A percentile compares a stretch with the other conserved stretches of the same genome.
Evolutionary conservation across 2,113 vertebrate genomes (phyloP).

Genomic region (Morphnarchus princeps): DNA sequence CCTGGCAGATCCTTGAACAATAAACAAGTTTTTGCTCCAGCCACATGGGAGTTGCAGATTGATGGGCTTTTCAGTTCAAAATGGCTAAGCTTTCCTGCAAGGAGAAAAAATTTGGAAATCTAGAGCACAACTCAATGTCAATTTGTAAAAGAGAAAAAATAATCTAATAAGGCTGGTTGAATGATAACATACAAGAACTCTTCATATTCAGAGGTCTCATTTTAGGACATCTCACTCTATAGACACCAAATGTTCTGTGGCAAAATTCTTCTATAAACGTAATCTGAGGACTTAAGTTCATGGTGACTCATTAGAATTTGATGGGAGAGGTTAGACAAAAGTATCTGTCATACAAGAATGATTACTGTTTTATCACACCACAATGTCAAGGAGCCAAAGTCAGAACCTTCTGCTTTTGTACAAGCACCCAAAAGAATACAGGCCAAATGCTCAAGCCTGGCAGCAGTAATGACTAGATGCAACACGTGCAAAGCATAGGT

Average conservation of each 20-base stretch:
- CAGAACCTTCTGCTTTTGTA: neutral
- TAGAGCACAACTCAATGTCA: neutral
- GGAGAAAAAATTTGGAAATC: neutral
- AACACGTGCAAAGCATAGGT: neutral
- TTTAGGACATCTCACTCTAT: neutral
- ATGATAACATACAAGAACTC: neutral
- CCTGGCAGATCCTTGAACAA: neutral
- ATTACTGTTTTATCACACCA: neutral
- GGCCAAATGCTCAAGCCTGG: neutral
- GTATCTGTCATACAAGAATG: neutral
- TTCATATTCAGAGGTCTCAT: neutral
- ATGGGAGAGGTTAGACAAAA: neutral
- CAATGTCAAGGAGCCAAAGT: neutral
- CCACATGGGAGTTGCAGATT: neutral
- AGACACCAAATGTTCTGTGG: neutral
- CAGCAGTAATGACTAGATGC: neutral
- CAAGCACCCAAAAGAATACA: neutral
- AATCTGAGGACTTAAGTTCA: neutral
- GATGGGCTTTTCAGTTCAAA: constrained; percentile 26
- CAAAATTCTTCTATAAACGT: neutral
- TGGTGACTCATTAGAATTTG: neutral
- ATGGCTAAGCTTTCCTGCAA: neutral
- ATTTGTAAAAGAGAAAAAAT: neutral
- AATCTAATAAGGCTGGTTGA: neutral
- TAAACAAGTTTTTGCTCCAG: neutral